Percentiles rank a stretch among this genome's conserved stretches.
phyloP scores from a whole-genome alignment of 92 coral and sea anemone species.

The Porites evermanni region DNA sequence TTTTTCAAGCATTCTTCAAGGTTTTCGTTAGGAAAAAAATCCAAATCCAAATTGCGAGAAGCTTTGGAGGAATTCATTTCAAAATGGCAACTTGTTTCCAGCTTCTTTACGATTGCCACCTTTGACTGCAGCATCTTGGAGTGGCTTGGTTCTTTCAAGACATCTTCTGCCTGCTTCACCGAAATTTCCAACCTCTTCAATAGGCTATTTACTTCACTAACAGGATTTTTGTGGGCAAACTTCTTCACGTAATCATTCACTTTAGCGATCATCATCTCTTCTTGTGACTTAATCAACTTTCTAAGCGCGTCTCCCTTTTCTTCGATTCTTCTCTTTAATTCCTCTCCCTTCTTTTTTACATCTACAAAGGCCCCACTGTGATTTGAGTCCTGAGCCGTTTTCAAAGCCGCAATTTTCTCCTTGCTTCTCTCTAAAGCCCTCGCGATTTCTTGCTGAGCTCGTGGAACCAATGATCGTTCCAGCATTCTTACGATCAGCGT shows the following conservation, averaged over 20 bases:
- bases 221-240: neutral
- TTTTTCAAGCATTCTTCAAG: constrained; percentile 17
- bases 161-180: constrained; percentile 16
- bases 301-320: neutral
- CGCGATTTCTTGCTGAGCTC: constrained; percentile 11
- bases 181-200: constrained; percentile 20
- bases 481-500: constrained; percentile 34
- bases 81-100: constrained; percentile 16
- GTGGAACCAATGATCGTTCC: constrained; percentile 18
- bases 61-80: constrained; percentile 7
- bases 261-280: constrained; percentile 9
- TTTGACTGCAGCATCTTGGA: constrained; percentile 15
- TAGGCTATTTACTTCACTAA: neutral
- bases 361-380: neutral
- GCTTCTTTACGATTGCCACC: constrained; percentile 11
- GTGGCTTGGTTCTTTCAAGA: constrained; percentile 7
- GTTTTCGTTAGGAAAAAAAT: constrained; percentile 29
- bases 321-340: constrained; percentile 10
- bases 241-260: constrained; percentile 27
- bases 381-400: neutral
- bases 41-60: constrained; percentile 3
- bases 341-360: constrained; percentile 11
- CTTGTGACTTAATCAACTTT: constrained; percentile 12
- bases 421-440: constrained; percentile 28
- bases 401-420: neutral